Conservation (phyloP, 2,113 vertebrate genomes). For the Phycodurus eques region DNA sequence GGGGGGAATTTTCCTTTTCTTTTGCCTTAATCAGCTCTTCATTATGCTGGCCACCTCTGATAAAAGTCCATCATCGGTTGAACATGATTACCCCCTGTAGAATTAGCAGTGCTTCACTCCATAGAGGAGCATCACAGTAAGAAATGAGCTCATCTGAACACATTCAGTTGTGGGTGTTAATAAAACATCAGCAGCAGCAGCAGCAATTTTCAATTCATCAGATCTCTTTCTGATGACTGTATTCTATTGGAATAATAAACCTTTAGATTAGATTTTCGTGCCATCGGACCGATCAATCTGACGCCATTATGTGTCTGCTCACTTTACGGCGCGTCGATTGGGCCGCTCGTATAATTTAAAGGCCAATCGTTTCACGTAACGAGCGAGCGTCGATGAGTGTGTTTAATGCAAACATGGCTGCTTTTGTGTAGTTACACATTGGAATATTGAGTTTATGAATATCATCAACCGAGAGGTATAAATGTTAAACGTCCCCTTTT, state of each 20-base stretch:
- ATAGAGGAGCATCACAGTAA: conserved; percentile 1
- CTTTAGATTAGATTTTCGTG: neutral
- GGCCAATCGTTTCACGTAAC: neutral
- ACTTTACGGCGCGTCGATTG: neutral
- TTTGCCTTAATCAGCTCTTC: neutral
- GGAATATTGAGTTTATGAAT: neutral
- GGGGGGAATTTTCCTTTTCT: neutral
- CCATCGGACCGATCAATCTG: neutral
- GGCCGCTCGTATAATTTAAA: neutral
- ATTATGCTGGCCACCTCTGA: neutral
- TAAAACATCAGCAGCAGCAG: neutral
- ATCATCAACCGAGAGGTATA: neutral
- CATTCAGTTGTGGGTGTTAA: neutral
- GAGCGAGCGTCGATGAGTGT: neutral
- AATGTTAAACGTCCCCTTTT: neutral
- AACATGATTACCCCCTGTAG: neutral
- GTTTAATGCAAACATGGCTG: neutral
- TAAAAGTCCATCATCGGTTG: neutral
- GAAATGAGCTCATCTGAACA: neutral
- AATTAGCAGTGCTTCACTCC: neutral
- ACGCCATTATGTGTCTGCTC: neutral
- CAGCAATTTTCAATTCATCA: conserved; percentile 24
- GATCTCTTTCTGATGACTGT: neutral
- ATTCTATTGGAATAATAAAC: neutral
- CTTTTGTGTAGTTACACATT: neutral